Evolutionary conservation across 53 echinoderm and acorn worm genomes (phyloP).

Genomic region (Actinopyga echinites): DNA sequence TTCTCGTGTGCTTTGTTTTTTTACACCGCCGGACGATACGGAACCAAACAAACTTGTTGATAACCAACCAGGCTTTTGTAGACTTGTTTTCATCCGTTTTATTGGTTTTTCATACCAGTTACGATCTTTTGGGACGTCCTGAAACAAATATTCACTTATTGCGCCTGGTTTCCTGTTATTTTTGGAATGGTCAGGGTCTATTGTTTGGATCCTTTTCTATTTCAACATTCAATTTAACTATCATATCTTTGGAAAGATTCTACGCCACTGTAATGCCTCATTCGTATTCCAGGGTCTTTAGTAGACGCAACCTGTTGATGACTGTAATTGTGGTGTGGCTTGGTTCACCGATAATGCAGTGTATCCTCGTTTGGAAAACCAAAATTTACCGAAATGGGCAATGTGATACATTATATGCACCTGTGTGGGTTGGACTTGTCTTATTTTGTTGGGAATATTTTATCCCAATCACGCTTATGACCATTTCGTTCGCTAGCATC

Average conservation of each 20-base stretch:
- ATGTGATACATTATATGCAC: constrained; percentile 32
- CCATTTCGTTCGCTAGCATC: constrained; percentile 61
- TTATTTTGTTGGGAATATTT: constrained; percentile 80
- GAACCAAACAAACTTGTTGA: constrained; percentile 63
- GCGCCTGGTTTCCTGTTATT: constrained; percentile 32
- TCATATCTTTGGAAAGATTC: constrained; percentile 75
- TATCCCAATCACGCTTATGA: constrained; percentile 72
- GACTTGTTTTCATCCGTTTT: constrained; percentile 64
- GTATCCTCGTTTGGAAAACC: background rate
- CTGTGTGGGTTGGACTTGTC: constrained; percentile 45
- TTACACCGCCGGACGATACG: constrained; percentile 5
- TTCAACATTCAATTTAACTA: constrained; percentile 80
- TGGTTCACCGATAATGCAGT: constrained; percentile 48
- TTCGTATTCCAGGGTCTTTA: constrained; percentile 64
- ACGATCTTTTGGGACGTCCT: background rate
- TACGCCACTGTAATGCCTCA: constrained; percentile 71
- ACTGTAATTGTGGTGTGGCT: constrained; percentile 22
- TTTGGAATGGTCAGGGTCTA: constrained; percentile 60
- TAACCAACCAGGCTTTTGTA: constrained; percentile 70
- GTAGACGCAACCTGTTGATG: constrained; percentile 26
- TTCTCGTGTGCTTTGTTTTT: background rate
- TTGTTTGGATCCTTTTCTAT: constrained; percentile 67
- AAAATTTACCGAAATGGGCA: constrained; percentile 23
- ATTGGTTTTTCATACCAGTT: constrained; percentile 8
- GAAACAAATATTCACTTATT: constrained; percentile 8